Evolutionary conservation across 2,888 invertebrate species (phyloP).

Genomic region (Orchestes rusci): DNA sequence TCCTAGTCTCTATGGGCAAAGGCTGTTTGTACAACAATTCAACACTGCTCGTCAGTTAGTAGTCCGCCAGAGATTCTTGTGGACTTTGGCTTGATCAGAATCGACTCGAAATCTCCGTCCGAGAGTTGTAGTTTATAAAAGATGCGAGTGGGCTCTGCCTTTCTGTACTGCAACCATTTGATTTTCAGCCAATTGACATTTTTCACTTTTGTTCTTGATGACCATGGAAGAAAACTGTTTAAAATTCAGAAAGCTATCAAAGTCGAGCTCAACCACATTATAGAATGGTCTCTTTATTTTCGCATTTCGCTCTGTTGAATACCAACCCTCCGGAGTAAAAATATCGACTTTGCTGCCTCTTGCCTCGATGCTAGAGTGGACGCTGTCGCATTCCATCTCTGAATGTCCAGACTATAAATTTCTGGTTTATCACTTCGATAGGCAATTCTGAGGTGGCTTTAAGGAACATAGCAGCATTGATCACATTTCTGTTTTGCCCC

Average conservation of each 20-base stretch:
- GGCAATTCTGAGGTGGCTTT: slow-evolving; percentile 4
- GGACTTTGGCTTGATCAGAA: no score
- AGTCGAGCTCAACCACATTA: slow-evolving; percentile 12
- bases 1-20: no score
- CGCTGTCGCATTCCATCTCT: slow-evolving; percentile 8
- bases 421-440: slow-evolving; percentile 7
- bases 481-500: slow-evolving; percentile 18
- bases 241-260: slow-evolving; percentile 9
- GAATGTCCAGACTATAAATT: slow-evolving; percentile 9
- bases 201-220: slow-evolving; percentile 18
- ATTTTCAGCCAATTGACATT: slow-evolving; percentile 18
- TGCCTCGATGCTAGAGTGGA: not conserved
- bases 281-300: slow-evolving; percentile 18
- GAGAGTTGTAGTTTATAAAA: no score
- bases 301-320: slow-evolving; percentile 18
- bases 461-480: slow-evolving; percentile 9
- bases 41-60: no score
- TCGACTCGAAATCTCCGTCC: no score
- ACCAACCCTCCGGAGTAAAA: slow-evolving; percentile 24
- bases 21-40: no score
- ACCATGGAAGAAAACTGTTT: slow-evolving; percentile 15
- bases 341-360: slow-evolving; percentile 20
- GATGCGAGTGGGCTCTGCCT: no score
- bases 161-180: no score
- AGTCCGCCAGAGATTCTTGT: no score